Percentiles rank a stretch among this genome's conserved stretches.
phyloP scores from a whole-genome alignment of 2,797 vertebrate genomes.

The Nannoperca australis region DNA sequence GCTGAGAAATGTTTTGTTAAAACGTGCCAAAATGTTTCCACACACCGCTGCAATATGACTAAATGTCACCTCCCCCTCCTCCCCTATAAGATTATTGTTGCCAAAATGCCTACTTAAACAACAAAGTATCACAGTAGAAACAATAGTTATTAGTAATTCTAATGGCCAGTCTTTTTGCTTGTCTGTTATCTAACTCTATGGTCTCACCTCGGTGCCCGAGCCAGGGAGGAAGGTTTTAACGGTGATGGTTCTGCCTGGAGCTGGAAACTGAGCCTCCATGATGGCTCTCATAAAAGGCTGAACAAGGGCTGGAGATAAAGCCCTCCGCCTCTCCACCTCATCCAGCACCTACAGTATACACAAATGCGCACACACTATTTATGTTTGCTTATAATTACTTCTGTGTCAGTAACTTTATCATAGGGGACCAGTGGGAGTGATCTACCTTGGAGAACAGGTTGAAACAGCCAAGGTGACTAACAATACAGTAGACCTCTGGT shows the following conservation, averaged over 20 bases:
- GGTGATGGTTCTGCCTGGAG: slow-evolving; percentile 93
- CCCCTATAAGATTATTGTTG: neutral
- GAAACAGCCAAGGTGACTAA: slow-evolving; percentile 95
- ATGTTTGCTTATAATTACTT: neutral
- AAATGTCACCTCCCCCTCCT: neutral
- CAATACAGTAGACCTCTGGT: slow-evolving; percentile 90
- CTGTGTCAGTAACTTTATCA: neutral
- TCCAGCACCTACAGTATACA: slow-evolving; percentile 89
- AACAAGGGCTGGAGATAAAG: slow-evolving; percentile 95
- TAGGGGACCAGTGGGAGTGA: neutral
- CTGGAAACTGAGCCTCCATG: slow-evolving; percentile 98
- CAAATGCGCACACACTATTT: neutral
- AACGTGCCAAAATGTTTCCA: neutral
- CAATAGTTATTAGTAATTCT: neutral
- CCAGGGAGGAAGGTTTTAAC: slow-evolving; percentile 97
- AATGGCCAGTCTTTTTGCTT: neutral
- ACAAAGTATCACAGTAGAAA: neutral
- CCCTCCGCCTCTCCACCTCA: slow-evolving; percentile 95
- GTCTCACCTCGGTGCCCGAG: slow-evolving; percentile 93
- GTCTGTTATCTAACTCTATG: too few species aligned
- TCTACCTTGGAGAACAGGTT: slow-evolving; percentile 94
- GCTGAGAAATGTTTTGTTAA: neutral
- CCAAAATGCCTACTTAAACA: neutral
- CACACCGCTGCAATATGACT: neutral
- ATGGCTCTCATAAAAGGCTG: slow-evolving; percentile 99